phyloP scores from a whole-genome alignment of 2,113 vertebrate species.

The Copsychus sechellarum region DNA sequence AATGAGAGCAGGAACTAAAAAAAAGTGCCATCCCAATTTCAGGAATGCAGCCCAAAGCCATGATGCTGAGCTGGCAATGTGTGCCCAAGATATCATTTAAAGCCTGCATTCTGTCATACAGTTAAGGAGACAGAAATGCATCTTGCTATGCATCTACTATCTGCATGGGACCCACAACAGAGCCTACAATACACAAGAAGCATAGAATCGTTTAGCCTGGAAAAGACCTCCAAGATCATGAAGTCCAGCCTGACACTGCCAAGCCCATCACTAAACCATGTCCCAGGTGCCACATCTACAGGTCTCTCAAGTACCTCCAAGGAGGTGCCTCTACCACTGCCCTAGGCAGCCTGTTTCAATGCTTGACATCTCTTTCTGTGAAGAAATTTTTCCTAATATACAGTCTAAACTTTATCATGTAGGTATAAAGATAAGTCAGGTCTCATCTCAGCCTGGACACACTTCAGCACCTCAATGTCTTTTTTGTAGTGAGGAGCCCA shows the following conservation, averaged over 20 bases:
- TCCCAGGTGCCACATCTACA: background rate
- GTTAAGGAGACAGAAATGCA: background rate
- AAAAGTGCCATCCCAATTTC: background rate
- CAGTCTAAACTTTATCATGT: background rate
- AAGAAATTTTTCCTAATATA: background rate
- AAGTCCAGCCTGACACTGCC: background rate
- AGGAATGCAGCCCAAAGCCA: fast-evolving
- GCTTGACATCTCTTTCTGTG: background rate
- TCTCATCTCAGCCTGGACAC: background rate
- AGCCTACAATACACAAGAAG: background rate
- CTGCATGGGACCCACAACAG: fast-evolving
- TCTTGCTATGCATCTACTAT: background rate
- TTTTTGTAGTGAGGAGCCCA: background rate
- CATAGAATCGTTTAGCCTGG: fast-evolving
- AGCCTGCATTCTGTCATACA: background rate
- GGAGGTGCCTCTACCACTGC: background rate
- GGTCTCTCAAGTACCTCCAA: background rate
- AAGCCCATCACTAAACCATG: background rate
- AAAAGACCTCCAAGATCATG: background rate
- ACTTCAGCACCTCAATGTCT: background rate
- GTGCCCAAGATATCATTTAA: fast-evolving
- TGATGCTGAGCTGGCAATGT: background rate
- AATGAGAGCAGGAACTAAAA: background rate
- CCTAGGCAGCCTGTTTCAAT: background rate
- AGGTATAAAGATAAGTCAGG: background rate